phyloP scores from a whole-genome alignment of 37 sponge, comb jelly and placozoan species.

The Cliona cf. orientalis region DNA sequence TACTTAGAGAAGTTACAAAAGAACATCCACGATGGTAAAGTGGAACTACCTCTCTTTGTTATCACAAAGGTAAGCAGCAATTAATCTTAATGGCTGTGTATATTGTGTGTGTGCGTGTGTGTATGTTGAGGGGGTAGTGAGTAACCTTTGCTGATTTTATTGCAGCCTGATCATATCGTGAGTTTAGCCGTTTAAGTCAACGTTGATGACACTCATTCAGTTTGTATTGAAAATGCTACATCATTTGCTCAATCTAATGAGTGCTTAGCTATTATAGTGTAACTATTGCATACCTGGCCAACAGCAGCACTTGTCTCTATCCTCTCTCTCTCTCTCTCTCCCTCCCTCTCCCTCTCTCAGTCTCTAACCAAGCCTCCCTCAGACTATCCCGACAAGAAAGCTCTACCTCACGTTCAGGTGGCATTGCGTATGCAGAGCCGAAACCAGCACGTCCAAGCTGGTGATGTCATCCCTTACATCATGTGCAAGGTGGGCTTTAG shows the following conservation, averaged over 20 bases:
- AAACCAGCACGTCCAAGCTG: conserved; percentile 74
- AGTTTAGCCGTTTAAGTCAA: not conserved
- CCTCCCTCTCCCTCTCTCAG: conserved; percentile 24
- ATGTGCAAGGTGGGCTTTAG: conserved; percentile 92
- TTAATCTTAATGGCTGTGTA: not conserved
- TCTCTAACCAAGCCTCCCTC: conserved; percentile 88
- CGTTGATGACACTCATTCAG: too few relatives aligned
- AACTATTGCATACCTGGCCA: not conserved
- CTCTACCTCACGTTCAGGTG: conserved; percentile 93
- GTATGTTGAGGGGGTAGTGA: not conserved
- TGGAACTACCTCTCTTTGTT: conserved; percentile 64
- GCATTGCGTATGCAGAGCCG: conserved; percentile 84
- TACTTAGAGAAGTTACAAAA: conserved; percentile 56
- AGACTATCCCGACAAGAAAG: conserved; percentile 92
- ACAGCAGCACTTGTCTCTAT: not conserved
- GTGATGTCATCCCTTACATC: conserved; percentile 94
- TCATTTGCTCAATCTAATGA: not conserved
- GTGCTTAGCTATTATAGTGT: not conserved
- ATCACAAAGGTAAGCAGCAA: conserved; percentile 76
- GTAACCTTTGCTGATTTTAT: not conserved
- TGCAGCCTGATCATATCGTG: not conserved
- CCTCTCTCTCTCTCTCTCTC: not conserved
- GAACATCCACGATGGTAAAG: conserved; percentile 42
- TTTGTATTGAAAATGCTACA: not conserved
- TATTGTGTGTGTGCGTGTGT: not conserved